Conservation (phyloP, 2,888 invertebrate species). For the Subacronicta megacephala region DNA sequence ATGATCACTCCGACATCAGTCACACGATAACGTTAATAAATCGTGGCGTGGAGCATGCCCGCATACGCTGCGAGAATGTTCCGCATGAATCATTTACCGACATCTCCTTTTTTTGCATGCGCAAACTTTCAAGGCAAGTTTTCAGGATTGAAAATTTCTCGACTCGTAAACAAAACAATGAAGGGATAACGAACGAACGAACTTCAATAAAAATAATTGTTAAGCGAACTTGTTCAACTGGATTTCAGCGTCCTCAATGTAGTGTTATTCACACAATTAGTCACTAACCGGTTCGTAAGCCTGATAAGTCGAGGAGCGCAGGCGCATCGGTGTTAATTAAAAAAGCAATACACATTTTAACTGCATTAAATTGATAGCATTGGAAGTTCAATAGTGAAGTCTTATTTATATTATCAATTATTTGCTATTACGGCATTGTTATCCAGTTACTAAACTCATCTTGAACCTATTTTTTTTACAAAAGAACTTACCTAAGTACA, state of each 20-base stretch:
- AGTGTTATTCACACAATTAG: constrained; percentile 55
- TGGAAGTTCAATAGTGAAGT: constrained; percentile 5
- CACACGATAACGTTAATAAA: constrained; percentile 47
- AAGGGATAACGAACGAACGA: constrained; percentile 35
- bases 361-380: constrained; percentile 22
- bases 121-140: constrained; percentile 12
- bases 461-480: too few relatives aligned
- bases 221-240: constrained; percentile 54
- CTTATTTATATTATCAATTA: constrained; percentile 12
- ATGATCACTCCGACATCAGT: constrained; percentile 52
- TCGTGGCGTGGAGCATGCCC: constrained; percentile 34
- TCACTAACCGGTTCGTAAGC: constrained; percentile 51
- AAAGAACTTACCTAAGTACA: too few relatives aligned
- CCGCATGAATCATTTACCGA: constrained; percentile 57
- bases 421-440: constrained; percentile 1
- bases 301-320: constrained; percentile 28
- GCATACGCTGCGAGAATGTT: constrained; percentile 54
- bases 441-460: not conserved
- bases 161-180: constrained; percentile 51
- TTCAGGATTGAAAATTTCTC: constrained; percentile 20
- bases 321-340: constrained; percentile 37
- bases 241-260: constrained; percentile 61
- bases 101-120: constrained; percentile 38
- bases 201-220: constrained; percentile 45
- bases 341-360: constrained; percentile 31